Evolutionary conservation across 2,797 vertebrate species (phyloP), one percentile per base, ranked within the genome.

Genomic region (Arnoldichthys spilopterus): DNA sequence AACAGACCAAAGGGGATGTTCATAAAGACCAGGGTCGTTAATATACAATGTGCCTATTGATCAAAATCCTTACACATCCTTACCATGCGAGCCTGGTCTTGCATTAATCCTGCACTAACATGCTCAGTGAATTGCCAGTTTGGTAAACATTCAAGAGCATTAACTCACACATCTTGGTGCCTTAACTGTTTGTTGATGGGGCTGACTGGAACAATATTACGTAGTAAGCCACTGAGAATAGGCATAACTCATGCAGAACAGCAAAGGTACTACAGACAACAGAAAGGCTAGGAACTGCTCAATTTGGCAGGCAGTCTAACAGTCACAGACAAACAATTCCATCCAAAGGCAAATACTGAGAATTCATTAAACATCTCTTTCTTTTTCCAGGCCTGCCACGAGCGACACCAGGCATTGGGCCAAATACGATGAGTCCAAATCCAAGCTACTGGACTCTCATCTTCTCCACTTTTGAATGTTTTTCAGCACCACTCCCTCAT

Each of bases 391-490:
- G 28, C 61, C n/a, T 32, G 77, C 54, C 49, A 26, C 86, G 87
- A 90, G 77, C 89, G 88, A 90, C 83, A 77, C 79, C 72, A 80
- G 86, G 78, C 32, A 76, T 62, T 74, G 85, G 78, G 85, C 86
- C 86, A 89, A 88, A 88, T 81, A 83, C 77, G 77, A 74, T 81
- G 79, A 82, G 81, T 74, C 80, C 43, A 51, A 87, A 69, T 51
- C 34, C 62, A 84, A 63, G 58, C 87, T 83, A 67, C 63, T 88
- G 81, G 74, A 69, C 79, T 72, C 80, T 74, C 82, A 62, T 74
- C 22, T 51, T 40, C 67, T 69, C 49, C 72, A 72, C 51, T 77
- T 73, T 72, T 47, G 56, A 77, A 67, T 34, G 54, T 53, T 62
- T 80, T 75, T 78, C 66, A 86, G 58, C 30, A 20, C 74, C 68